Evolutionary conservation across 2,113 vertebrate genomes (phyloP).

Genomic region (Perccottus glenii): DNA sequence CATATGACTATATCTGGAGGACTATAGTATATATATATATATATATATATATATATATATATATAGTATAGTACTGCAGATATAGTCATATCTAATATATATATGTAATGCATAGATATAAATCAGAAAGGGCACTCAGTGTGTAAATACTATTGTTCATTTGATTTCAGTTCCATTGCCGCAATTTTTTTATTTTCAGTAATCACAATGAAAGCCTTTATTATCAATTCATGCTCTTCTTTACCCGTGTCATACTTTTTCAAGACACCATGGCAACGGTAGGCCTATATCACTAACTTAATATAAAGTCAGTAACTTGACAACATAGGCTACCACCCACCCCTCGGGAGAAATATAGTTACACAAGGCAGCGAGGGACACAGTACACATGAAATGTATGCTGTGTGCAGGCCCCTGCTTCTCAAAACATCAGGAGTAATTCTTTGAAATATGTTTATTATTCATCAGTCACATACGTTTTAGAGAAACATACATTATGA

Average conservation of each 20-base stretch:
- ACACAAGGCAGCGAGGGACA: neutral
- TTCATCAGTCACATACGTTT: no score
- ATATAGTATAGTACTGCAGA: no score
- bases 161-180: no score
- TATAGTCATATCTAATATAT: no score
- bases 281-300: neutral
- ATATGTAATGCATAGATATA: no score
- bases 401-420: neutral
- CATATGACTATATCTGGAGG: no score
- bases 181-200: no score
- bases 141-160: neutral
- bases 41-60: no score
- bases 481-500: no score
- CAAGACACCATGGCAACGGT: conserved; percentile 37
- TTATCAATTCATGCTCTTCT: neutral
- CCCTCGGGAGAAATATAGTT: neutral
- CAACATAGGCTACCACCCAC: conserved; percentile 11
- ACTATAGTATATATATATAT: no score
- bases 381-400: neutral
- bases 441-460: no score
- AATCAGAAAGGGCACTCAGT: neutral
- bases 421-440: no score
- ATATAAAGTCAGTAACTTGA: conserved; percentile 15
- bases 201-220: neutral
- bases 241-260: neutral